These are phyloP conservation scores for Atractosteus spatula DNA, from an alignment of 2,113 vertebrate genomes.

Conservation along the genomic window DNA sequence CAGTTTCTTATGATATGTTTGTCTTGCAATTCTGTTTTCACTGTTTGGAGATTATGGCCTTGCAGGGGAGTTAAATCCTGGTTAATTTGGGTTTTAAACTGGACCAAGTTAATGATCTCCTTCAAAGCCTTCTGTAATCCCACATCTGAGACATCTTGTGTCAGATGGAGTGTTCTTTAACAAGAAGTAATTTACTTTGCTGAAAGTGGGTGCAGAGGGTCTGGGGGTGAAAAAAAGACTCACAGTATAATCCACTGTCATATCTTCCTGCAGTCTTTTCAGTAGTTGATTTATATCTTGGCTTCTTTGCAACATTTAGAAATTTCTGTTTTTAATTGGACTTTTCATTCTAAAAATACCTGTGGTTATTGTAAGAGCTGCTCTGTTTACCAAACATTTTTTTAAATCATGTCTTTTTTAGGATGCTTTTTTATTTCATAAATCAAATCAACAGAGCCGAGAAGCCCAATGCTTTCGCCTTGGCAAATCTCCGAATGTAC, in stretches of 20 bases:
- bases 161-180: constrained; percentile 27
- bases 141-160: constrained; percentile 36
- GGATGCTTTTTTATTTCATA: not conserved
- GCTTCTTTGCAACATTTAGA: not conserved
- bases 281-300: constrained; percentile 2
- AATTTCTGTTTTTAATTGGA: not conserved
- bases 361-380: not conserved
- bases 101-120: constrained; percentile 61
- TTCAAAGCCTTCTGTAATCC: constrained; percentile 56
- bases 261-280: constrained; percentile 2
- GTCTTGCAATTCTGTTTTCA: constrained; percentile 37
- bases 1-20: not conserved
- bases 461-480: not conserved
- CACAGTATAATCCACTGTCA: constrained; percentile 1
- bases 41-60: constrained; percentile 59
- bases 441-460: not conserved
- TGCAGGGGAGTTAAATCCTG: constrained; percentile 52
- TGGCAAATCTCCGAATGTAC: not conserved
- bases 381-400: not conserved
- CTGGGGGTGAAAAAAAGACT: not conserved
- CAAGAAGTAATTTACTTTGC: constrained; percentile 51
- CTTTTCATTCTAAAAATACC: constrained; percentile 5
- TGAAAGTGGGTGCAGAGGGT: constrained; percentile 60
- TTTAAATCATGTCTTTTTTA: too few species aligned
- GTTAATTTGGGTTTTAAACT: constrained; percentile 66